Base-by-base conservation (phyloP, 2,797 vertebrate genomes). In the Oryzias dopingdopingensis region DNA sequence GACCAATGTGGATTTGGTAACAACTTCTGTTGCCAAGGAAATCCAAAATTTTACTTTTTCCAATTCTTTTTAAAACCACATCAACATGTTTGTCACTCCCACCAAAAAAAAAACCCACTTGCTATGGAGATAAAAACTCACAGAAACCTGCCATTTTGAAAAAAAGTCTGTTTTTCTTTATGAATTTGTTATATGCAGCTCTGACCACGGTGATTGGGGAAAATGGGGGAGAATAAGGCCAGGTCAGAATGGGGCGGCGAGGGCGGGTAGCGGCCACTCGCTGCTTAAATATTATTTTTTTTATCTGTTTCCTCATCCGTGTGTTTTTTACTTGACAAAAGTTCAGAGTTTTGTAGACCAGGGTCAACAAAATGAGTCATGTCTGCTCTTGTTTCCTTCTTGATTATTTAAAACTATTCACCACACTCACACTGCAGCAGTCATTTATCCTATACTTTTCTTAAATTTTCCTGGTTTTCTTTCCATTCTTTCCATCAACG, bases 331-430 rank as follows among this genome's bases (percentile, higher is more conserved):
- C 65, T 52, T 74, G 67, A 70, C 70, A 75, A 42, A 62, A 37
- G 72, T 77, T 71, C 56, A 81, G 56, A 63, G 76, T 53, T 62
- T 58, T n/a, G 2, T 61, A 76, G 64, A 80, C 80, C 75, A 81
- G 81, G 83, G 72, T 74, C 74, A 55, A 71, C 51, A 72, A 80
- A 80, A 76, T 81, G 82, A 88, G 80, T 75, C 76, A 74, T 75
- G 77, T 72, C 79, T 72, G 57, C 53, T 37, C 67, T 56, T 23
- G 13, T 60, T 62, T 62, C 59, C 58, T 43, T 63, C 48, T 49
- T 63, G 56, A 52, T 82, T 74, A 60, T 72, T 82, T 70, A 73
- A 80, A 90, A 81, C 80, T 78, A 78, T 84, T 84, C 75, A 81
- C 86, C 72, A 65, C 24, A 56, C 17, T 59, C 60, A 2, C 59